Evolutionary conservation across 53 echinoderm and acorn worm species (phyloP), one percentile per base, ranked within the genome.

Genomic region (Actinopyga echinites): DNA sequence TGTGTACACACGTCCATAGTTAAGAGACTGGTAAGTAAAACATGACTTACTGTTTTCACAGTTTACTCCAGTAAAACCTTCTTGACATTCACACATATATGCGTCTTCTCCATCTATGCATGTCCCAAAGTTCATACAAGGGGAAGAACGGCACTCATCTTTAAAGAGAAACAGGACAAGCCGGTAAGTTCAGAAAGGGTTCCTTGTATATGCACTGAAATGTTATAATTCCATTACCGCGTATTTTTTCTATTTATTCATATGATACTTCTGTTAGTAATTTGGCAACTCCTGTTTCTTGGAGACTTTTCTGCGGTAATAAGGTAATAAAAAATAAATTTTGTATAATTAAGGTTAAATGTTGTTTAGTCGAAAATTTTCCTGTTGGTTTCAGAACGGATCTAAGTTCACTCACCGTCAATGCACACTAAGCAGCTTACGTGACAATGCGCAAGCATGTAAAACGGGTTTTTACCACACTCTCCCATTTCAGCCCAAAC

Each of bases 381-480:
- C n/a, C n/a, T n/a, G n/a, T n/a, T n/a, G n/a, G n/a, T n/a, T n/a
- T n/a, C n/a, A 49, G 17, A 49, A 0, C 2, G 49, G 17, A 15
- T 49, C 13, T 15, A 17, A 15, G 49, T 17, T 15, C 30, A 91
- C 95, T 87, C 61, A 99, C 99, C 92, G 53, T 94, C 92, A 2
- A 99, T 64, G 61, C 99, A 99, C 20, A 90, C 90, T 21, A 63
- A 58, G 35, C 99, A 99, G 71, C 99, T 99, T 58, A 69, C 34
- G 54, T 99, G 99, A 43, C 99, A 99, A 35, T 92, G 56, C 9
- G 79, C 93, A 68, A 92, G 55, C 99, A 99, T 99, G 69, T 88
- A 99, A 80, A 84, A 92, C 0, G 99, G 99, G 57, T 99, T 99
- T 33, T 85, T 87, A 1, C 65, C 81, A 40, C 99, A 99, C 40